Base-by-base conservation (phyloP, 1,140 invertebrate species). In the honey bee (Apis mellifera) region DNA sequence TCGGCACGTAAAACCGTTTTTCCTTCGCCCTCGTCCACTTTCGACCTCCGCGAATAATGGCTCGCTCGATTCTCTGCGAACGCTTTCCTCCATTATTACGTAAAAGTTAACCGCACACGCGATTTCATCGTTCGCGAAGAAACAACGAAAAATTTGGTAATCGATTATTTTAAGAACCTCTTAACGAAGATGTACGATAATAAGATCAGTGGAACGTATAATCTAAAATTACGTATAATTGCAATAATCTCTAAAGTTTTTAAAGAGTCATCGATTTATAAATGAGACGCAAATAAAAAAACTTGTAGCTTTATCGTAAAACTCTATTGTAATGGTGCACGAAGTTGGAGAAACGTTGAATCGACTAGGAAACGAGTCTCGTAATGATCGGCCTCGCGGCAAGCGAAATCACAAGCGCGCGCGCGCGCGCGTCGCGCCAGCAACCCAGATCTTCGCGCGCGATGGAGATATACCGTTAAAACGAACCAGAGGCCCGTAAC, bases 401-500 rank as follows among this genome's bases (percentile, higher is more conserved):
- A 81, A 79, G 82, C 86, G 68, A 86, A 86, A 88, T 74, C 57
- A 84, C 65, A 65, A 66, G 78, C 78, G 83, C 77, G 60, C 54
- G 78, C 86, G 71, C 48, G n/a, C 72, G n/a, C 68, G 60, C 72
- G 32, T 84, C 85, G 87, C 84, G 87, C 85, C 88, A 89, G 85
- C 90, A 91, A 90, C 90, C 90, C 90, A 91, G 90, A 91, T 91
- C 84, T 83, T 68, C 84, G 78, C 62, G 78, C 62, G 62, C 71
- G 78, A 89, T 82, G 85, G 85, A 86, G 84, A 89, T 89, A 86
- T 90, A 90, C 89, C 89, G 90, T 90, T 90, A 90, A 90, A 90
- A 76, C 82, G 86, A 76, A 81, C 80, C 66, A 74, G 78, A 59
- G 83, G 66, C 57, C 75, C 26, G 86, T 82, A 84, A 86, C 78